Base-by-base conservation (phyloP, 37 sponge, comb jelly and placozoan genomes). In the Aphrocallistes beatrix region DNA sequence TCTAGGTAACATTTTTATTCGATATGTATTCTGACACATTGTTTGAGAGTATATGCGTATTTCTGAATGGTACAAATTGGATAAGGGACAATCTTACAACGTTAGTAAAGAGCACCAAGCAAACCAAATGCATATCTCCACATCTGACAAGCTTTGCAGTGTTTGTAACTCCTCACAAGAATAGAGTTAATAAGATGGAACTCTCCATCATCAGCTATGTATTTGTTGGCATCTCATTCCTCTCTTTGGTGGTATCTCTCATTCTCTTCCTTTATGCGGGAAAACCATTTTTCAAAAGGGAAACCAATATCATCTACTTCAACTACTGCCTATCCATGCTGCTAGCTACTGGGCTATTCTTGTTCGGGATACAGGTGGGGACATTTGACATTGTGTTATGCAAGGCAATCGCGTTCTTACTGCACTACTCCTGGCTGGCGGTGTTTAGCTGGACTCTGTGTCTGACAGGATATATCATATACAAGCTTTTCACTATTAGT, bases 141-240 rank as follows among this genome's bases (percentile, higher is more conserved):
- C 75, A 60, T 60, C n/a, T 60, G 25, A 60, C 75, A 60, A 60
- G 75, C n/a, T 60, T 60, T 28, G 75, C 75, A 6, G 75, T 60
- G 10, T 60, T 60, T 30, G 75, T 60, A 21, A 60, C 75, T 19
- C 75, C 75, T 25, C 25, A 30, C 28, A 13, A 60, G n/a, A 3
- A 25, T 25, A 28, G 75, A 25, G 75, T 3, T 60, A 28, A 13
- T 60, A 60, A 60, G 8, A 3, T 8, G n/a, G 21, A 25, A 3
- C 28, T 30, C 75, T 60, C 75, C 1, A 60, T 60, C 3, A 30
- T 60, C 10, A 60, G 75, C 75, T 60, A 60, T 13, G 75, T 60
- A 13, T 30, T 60, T 32, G 75, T 60, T 60, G 10, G 28, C 8
- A 60, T 60, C 8, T 60, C 75, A 19, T 60, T 60, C 32, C 1